Conservation (phyloP, 1,140 invertebrate species). For the Aphelenchoides fujianensis region DNA sequence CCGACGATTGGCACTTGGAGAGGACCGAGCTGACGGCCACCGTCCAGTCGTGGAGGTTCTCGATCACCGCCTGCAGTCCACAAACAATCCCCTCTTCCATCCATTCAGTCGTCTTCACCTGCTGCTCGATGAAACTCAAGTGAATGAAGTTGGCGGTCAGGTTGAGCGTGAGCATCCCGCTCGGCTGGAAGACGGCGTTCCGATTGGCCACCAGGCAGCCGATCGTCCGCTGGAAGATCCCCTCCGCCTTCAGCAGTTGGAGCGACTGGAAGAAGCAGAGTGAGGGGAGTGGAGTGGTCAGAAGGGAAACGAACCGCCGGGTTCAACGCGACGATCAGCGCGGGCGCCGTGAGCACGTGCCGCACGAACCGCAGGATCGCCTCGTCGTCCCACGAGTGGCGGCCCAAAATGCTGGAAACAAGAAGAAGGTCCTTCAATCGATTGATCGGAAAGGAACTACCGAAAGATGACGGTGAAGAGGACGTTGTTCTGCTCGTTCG, state of each 20-base stretch:
- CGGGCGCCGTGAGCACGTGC: constrained; percentile 11
- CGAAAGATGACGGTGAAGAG: constrained; percentile 29
- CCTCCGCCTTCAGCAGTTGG: constrained; percentile 23
- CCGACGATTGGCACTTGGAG: constrained; percentile 24
- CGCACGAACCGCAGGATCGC: constrained; percentile 18
- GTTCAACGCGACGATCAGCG: constrained; percentile 19
- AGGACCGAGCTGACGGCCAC: constrained; percentile 38
- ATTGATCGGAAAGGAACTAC: constrained; percentile 8
- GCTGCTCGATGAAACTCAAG: constrained; percentile 41
- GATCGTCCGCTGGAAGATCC: constrained; percentile 23
- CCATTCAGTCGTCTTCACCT: constrained; percentile 17
- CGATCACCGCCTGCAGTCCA: constrained; percentile 33
- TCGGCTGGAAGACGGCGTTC: background rate
- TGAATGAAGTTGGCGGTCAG: constrained; percentile 44
- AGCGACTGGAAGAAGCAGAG: constrained; percentile 27
- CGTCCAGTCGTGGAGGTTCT: constrained; percentile 49
- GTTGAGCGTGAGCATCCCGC: constrained; percentile 25
- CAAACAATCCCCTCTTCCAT: constrained; percentile 26
- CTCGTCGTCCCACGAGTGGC: constrained; percentile 11
- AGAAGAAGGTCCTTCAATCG: background rate
- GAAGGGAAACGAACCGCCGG: constrained; percentile 15
- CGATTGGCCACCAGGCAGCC: constrained; percentile 23
- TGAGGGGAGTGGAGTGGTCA: background rate
- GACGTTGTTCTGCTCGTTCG: constrained; percentile 17
- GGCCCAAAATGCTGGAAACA: background rate